Evolutionary conservation across 1,140 invertebrate genomes (phyloP), one percentile per base, ranked within the genome.

Genomic region (Caerostris extrusa): DNA sequence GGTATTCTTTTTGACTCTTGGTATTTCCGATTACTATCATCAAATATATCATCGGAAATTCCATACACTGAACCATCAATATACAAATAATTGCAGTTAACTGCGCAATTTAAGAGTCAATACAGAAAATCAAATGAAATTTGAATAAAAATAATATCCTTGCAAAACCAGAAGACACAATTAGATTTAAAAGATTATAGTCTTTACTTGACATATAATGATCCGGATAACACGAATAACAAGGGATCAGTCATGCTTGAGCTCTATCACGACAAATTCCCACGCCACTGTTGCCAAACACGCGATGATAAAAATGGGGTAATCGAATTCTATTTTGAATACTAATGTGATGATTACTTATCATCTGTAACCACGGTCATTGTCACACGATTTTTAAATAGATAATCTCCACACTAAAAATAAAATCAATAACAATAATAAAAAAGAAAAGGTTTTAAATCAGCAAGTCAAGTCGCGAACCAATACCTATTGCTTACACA

Each of bases 241-340:
- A 77, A 34, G 6, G 17, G 67, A 77, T 77, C 19, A 77, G 69
- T 77, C 69, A 10, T 77, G 69, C 19, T 77, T 77, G 19, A 8
- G 19, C 19, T 34, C 61, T 8, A 77, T 2, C 7, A 53, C 69
- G 69, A 77, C 10, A 50, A 77, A 53, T 69, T 69, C 67, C 67
- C 67, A 69, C 67, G 67, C n/a, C 67, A n/a, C n/a, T 3, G 69
- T 10, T 67, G 19, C 67, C 19, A 71, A 71, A 71, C 67, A 71
- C n/a, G 67, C 17, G 67, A 50, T 10, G 34, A 77, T 53, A 77
- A 77, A 77, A 77, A 77, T 77, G 8, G 19, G 50, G 10, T 77
- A 77, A 77, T 77, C 10, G 69, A 77, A 83, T 57, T 83, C 82
- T 7, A 83, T 83, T 83, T 83, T 83, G 56, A 83, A 57, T 58